phyloP scores from a whole-genome alignment of 2,113 vertebrate species.

The Melanerpes formicivorus region DNA sequence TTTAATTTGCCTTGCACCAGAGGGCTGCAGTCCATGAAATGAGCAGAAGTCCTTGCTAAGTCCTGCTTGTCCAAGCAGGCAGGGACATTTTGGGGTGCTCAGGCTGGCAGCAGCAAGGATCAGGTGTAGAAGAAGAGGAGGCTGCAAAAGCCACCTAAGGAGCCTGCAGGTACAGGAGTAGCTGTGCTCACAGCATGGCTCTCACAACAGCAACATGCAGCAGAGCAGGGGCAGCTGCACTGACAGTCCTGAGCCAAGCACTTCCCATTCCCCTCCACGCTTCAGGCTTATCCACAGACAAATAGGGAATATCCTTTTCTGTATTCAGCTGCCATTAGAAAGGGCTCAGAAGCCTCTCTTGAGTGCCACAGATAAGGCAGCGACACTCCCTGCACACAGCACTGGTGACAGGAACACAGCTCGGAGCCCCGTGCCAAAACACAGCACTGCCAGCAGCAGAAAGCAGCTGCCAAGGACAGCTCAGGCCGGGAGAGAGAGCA shows the following conservation, averaged over 20 bases:
- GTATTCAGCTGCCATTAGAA: neutral
- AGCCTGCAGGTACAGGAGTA: neutral
- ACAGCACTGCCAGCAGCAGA: neutral
- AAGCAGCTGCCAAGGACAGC: neutral
- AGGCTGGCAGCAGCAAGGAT: neutral
- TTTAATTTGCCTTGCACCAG: neutral
- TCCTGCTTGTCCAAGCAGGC: neutral
- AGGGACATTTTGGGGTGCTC: neutral
- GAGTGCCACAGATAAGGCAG: neutral
- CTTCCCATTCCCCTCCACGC: neutral
- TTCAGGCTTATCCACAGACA: neutral
- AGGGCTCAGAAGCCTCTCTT: neutral
- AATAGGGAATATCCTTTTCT: neutral
- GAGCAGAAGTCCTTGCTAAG: neutral
- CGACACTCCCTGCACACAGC: accelerated
- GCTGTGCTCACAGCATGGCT: neutral
- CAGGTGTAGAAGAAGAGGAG: neutral
- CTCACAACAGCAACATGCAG: accelerated
- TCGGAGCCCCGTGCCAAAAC: neutral
- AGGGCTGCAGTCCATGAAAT: neutral
- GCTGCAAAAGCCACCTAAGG: neutral
- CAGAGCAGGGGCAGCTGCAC: neutral
- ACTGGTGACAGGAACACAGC: neutral
- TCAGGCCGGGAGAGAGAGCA: accelerated
- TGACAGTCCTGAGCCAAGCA: neutral